These are phyloP conservation scores for Climacteris rufus DNA, from an alignment of 2,113 vertebrate species.

Conservation along the genomic window DNA sequence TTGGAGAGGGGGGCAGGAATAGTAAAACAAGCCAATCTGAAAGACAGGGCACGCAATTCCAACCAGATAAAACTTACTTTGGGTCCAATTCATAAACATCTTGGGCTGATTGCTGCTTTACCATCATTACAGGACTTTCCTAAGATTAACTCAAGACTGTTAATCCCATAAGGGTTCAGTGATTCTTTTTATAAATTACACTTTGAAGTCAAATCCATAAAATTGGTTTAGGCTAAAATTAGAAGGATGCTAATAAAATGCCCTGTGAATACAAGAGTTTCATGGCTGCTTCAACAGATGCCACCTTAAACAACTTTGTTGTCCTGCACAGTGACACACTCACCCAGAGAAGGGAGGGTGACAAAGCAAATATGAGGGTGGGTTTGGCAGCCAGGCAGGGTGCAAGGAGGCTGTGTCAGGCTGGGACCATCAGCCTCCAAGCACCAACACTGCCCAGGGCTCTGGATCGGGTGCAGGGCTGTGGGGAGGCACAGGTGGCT, in stretches of 20 bases:
- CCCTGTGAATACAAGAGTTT: neutral
- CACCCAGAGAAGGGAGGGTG: neutral
- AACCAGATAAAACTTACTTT: neutral
- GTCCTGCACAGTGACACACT: neutral
- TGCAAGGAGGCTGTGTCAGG: neutral
- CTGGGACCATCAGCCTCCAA: neutral
- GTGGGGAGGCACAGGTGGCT: neutral
- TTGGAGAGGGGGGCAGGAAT: neutral
- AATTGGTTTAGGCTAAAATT: neutral
- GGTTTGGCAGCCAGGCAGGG: neutral
- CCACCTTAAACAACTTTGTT: neutral
- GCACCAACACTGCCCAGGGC: neutral
- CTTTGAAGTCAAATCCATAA: slow-evolving; percentile 8
- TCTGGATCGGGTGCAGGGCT: neutral
- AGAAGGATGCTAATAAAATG: neutral
- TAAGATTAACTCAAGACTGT: neutral
- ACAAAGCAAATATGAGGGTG: neutral
- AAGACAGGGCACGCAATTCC: neutral
- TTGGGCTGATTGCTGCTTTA: neutral
- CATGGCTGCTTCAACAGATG: neutral
- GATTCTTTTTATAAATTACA: neutral
- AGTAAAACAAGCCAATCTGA: neutral
- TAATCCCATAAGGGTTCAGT: neutral
- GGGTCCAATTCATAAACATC: neutral
- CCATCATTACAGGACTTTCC: neutral